Conservation (phyloP, 2,113 vertebrate genomes). For the Macheiramphus alcinus region DNA sequence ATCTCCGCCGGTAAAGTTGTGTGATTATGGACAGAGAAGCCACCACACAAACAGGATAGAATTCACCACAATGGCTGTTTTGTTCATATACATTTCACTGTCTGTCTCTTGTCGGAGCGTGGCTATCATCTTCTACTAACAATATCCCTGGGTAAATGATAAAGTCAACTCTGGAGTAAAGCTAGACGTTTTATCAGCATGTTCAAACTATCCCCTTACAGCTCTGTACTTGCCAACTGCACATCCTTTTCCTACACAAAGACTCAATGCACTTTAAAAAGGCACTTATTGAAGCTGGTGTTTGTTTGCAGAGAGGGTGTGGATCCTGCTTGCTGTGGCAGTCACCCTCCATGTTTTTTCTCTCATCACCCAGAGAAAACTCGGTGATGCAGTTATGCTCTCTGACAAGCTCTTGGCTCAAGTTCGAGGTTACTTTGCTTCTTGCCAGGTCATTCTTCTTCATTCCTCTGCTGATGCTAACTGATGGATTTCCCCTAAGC, state of each 20-base stretch:
- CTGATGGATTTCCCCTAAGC: slow-evolving; percentile 56
- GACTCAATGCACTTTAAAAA: slow-evolving; percentile 70
- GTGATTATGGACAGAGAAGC: slow-evolving; percentile 61
- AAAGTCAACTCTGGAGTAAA: slow-evolving; percentile 81
- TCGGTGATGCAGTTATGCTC: slow-evolving; percentile 30
- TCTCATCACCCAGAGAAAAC: slow-evolving; percentile 43
- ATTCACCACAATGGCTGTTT: slow-evolving; percentile 70
- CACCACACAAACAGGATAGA: slow-evolving; percentile 71
- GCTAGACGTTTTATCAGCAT: slow-evolving; percentile 79
- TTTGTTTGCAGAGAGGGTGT: slow-evolving; percentile 70
- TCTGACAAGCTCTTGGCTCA: slow-evolving; percentile 44
- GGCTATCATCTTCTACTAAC: slow-evolving; percentile 78
- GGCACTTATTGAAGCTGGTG: slow-evolving; percentile 69
- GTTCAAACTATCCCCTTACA: slow-evolving; percentile 78
- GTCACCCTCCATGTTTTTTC: slow-evolving; percentile 37
- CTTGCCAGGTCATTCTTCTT: slow-evolving; percentile 54
- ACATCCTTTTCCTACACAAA: slow-evolving; percentile 72
- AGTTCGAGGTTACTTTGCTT: slow-evolving; percentile 18
- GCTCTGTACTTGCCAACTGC: slow-evolving; percentile 74
- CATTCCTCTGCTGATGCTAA: slow-evolving; percentile 56
- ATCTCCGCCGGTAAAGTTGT: slow-evolving; percentile 62
- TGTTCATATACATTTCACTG: slow-evolving; percentile 78
- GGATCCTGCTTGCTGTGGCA: slow-evolving; percentile 7
- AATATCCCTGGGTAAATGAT: slow-evolving; percentile 80
- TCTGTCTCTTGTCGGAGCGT: slow-evolving; percentile 64